Evolutionary conservation across 2,888 invertebrate species (phyloP).

Genomic region (Dasypogon diadema): DNA sequence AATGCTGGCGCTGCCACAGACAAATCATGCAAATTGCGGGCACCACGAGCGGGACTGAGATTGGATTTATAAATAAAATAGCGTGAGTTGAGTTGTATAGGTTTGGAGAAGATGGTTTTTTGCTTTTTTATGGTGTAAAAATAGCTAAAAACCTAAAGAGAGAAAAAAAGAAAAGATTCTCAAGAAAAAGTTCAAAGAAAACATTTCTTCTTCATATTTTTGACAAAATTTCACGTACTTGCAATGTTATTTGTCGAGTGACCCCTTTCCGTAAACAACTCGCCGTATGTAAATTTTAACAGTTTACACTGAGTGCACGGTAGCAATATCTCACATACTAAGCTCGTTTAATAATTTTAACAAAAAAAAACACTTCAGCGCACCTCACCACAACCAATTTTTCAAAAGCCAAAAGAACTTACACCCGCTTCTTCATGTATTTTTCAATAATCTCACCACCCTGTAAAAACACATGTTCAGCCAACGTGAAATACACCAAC

Average conservation of each 20-base stretch:
- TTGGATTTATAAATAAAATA: constrained; percentile 19
- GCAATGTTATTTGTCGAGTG: background rate
- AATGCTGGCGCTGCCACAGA: background rate
- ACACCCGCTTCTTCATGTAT: no score
- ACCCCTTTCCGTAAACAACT: background rate
- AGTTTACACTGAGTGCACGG: no score
- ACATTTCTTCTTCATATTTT: background rate
- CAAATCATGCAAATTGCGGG: constrained; percentile 17
- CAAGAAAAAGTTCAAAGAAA: constrained; percentile 3
- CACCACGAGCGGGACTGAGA: background rate
- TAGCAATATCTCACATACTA: no score
- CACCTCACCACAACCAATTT: no score
- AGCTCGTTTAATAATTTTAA: no score
- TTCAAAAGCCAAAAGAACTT: no score
- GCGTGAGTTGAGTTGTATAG: background rate
- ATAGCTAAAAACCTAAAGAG: constrained; percentile 14
- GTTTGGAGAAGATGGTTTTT: background rate
- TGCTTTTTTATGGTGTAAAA: background rate
- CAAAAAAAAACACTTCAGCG: no score
- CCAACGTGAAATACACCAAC: no score
- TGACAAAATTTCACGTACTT: constrained; percentile 6
- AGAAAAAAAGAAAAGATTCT: background rate
- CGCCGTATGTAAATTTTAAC: background rate
- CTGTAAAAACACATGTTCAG: no score
- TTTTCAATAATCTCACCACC: no score